Evolutionary conservation across 1,140 invertebrate species (phyloP), one percentile per base, ranked within the genome.

Genomic region (Calycopis cecrops): DNA sequence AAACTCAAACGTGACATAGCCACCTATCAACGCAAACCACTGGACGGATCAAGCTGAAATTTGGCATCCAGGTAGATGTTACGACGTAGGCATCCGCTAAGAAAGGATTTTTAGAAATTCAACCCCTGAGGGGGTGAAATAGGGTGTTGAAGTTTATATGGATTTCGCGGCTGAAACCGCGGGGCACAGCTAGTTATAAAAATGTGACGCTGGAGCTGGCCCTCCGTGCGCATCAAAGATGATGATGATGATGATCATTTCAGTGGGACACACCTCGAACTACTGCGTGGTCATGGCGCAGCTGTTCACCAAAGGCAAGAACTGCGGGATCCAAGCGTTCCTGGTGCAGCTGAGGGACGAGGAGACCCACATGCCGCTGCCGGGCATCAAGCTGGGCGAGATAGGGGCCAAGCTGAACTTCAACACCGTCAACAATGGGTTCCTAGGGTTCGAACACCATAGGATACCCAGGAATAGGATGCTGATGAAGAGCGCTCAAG

Each of bases 401-500:
- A 98, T 98, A 65, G 97, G 97, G 0, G 92, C 94, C 8, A 98
- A 98, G 80, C 88, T 98, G 48, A 96, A 96, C 9, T 95, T 96
- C 90, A 95, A 95, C 71, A 91, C 89, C 0, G 93, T 93, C 7
- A 98, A 99, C 73, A 98, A 99, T 89, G 97, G 97, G 0, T 98
- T 93, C 75, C 88, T 98, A n/a, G 93, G 94, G 1, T 94, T 98
- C 48, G 90, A 96, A 8, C 90, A 96, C 68, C 92, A 96, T 8
- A 90, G 95, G 63, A 96, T 99, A 81, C 96, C 97, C 0, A 87
- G 96, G 38, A 90, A 92, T 14, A 89, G 96, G 55, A 97, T 99
- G 95, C 74, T 98, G 7, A 98, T 98, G 97, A 97, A 95, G 87
- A 95, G 97, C 88, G 92, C 93, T 35, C 91, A 98, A 90, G 95